These are phyloP conservation scores for Pseudocheirus occidentalis DNA, from an alignment of 2,797 vertebrate species.

Conservation along the genomic window DNA sequence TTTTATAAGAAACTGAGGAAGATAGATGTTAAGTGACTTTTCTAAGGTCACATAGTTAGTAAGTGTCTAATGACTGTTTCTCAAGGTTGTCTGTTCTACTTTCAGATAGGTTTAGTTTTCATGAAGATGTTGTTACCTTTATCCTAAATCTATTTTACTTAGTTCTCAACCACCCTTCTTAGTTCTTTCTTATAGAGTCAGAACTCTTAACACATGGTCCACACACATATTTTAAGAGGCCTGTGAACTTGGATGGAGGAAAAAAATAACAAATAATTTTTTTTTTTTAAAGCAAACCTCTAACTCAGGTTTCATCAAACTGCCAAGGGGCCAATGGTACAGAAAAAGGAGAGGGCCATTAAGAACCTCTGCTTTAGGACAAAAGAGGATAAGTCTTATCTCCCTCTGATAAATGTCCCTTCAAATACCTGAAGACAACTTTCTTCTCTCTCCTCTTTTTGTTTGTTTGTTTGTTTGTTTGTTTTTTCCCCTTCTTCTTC, in stretches of 20 bases:
- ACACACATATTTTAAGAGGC: neutral
- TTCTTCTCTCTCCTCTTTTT: neutral
- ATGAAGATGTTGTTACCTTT: neutral
- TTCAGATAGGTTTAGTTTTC: neutral
- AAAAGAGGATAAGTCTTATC: neutral
- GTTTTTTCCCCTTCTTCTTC: neutral
- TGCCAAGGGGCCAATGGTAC: too few species aligned
- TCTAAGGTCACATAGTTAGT: too few species aligned
- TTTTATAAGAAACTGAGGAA: too few species aligned
- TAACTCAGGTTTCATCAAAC: neutral
- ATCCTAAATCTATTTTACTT: neutral
- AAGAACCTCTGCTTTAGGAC: neutral
- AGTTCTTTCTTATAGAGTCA: neutral
- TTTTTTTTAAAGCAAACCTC: neutral
- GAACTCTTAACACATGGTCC: neutral
- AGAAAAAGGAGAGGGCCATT: neutral
- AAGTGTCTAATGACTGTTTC: too few species aligned
- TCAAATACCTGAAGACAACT: neutral
- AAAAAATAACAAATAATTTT: too few species aligned
- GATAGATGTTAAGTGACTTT: too few species aligned
- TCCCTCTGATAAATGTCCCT: neutral
- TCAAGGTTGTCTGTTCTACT: too few species aligned
- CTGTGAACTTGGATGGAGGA: neutral
- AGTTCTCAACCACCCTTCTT: neutral
- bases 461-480: too few species aligned